phyloP scores from a whole-genome alignment of 2,113 vertebrate genomes.

The Pluvianellus socialis region DNA sequence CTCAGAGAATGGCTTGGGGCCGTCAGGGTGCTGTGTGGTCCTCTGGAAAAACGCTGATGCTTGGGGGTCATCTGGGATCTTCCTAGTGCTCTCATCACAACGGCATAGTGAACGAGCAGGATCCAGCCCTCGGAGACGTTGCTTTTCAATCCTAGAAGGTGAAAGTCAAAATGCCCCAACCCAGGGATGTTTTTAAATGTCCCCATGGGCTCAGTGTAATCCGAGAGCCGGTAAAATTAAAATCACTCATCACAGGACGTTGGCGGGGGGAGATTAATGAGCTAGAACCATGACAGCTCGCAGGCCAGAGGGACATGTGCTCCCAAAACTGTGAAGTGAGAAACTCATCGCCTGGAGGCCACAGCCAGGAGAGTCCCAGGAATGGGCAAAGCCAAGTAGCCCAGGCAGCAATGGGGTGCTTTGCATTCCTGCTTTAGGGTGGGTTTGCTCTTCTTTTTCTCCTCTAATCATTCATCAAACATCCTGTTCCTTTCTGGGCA shows the following conservation, averaged over 20 bases:
- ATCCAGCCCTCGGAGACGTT: fast-evolving
- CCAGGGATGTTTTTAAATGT: neutral
- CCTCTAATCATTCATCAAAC: neutral
- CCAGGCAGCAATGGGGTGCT: fast-evolving
- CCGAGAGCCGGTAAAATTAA: neutral
- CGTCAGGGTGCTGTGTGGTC: fast-evolving
- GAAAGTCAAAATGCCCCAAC: neutral
- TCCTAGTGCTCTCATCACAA: neutral
- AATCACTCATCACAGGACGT: neutral
- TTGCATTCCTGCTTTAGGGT: neutral
- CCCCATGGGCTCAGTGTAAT: neutral
- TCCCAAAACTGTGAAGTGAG: conserved; percentile 37
- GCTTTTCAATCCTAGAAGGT: neutral
- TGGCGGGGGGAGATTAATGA: neutral
- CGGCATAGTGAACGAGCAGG: neutral
- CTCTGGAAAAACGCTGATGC: neutral
- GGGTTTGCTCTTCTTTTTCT: neutral
- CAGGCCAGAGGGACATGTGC: neutral
- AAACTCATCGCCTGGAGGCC: neutral
- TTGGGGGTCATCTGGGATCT: neutral
- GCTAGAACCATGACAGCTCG: neutral
- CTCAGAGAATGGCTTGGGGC: neutral
- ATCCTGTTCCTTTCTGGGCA: neutral
- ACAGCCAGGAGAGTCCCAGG: neutral
- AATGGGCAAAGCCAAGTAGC: neutral